Conservation (phyloP, 2,888 invertebrate genomes). For the Ophion slaviceki region DNA sequence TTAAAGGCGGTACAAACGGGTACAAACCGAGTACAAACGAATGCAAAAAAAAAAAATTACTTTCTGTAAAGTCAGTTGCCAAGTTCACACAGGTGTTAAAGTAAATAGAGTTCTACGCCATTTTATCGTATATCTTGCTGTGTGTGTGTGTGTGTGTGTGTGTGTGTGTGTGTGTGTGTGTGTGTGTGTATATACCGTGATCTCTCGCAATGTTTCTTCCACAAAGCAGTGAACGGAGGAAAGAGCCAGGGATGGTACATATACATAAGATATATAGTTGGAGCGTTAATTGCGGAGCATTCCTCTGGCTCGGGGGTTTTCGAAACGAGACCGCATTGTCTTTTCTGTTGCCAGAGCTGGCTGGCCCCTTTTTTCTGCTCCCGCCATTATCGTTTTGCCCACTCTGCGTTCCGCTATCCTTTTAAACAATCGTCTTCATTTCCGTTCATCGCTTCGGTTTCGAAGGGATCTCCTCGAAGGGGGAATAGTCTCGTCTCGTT, state of each 20-base stretch:
- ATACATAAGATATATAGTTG: constrained; percentile 42
- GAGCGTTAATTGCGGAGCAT: constrained; percentile 66
- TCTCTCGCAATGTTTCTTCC: constrained; percentile 47
- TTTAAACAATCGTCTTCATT: constrained; percentile 67
- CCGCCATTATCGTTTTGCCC: constrained; percentile 63
- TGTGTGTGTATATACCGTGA: constrained; percentile 15
- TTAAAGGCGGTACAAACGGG: too few species aligned
- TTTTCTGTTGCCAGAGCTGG: constrained; percentile 47
- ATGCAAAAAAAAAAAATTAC: too few species aligned
- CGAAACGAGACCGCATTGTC: constrained; percentile 66
- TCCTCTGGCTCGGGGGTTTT: constrained; percentile 61
- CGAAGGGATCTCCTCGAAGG: constrained; percentile 48
- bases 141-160: too few species aligned
- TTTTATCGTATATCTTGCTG: constrained; percentile 31
- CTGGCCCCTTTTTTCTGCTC: constrained; percentile 12
- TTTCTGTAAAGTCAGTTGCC: too few species aligned
- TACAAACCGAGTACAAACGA: too few species aligned
- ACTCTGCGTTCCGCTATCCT: constrained; percentile 59
- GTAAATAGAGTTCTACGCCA: constrained; percentile 55
- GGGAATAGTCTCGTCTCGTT: constrained; percentile 40
- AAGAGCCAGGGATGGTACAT: constrained; percentile 22
- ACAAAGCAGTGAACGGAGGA: constrained; percentile 31
- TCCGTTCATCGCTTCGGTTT: constrained; percentile 65
- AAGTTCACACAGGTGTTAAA: too few species aligned
- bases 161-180: background rate